Evolutionary conservation across 1,140 invertebrate species (phyloP), one percentile per base, ranked within the genome.

Genomic region (Leptonema lineaticorne): DNA sequence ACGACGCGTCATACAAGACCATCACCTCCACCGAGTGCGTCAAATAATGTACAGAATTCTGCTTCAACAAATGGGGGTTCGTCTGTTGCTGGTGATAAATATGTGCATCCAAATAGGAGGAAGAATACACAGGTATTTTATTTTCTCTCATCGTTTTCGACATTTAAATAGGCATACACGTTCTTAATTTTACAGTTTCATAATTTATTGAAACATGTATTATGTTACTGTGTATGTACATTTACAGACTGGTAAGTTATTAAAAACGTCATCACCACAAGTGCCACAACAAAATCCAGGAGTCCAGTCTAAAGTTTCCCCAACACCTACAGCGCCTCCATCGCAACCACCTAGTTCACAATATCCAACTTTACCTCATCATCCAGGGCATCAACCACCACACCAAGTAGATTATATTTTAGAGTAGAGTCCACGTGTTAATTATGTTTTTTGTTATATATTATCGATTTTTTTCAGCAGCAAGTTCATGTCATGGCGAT

Each of bases 91-190:
- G 82, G 81, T 71, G 88, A 85, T 30, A 92, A 92, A 80, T 92
- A 92, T 79, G 85, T 92, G 37, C 90, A 89, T 50, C 90, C 90
- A 2, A 87, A 88, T 53, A 90, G 90, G 76, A 83, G 90, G 76
- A 90, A 90, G 82, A 88, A 86, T 71, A 79, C 83, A 62, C 86
- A 85, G 75, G 81, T 81, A 26, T 37, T 53, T n/a, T 20, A 74
- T 75, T 58, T 69, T 68, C 27, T 30, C 9, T 28, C 20, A 29
- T 46, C 8, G 57, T 16, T 29, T 20, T 59, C 33, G n/a, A n/a
- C n/a, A n/a, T n/a, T 7, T 8, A 37, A 37, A 8, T 7, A n/a
- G n/a, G n/a, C 33, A 37, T 37, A 37, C 33, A 37, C 33, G n/a
- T 37, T n/a, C 7, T 37, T 37, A 37, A n/a, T n/a, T 7, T 37